Evolutionary conservation across 1,140 invertebrate genomes (phyloP).

Genomic region (Trissolcus basalis): DNA sequence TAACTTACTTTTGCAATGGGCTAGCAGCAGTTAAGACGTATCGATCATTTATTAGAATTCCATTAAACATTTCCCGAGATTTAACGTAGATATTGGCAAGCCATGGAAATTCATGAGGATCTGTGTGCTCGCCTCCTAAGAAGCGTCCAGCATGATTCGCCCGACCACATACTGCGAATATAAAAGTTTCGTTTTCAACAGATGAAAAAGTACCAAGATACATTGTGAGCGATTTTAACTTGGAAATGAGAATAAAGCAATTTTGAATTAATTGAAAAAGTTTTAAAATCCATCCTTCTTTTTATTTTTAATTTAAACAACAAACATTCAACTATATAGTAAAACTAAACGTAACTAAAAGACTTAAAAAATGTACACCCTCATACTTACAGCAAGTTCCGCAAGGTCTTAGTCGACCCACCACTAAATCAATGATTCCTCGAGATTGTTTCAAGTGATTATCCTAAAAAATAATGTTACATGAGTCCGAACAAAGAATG

Average conservation of each 20-base stretch:
- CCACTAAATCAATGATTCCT: slow-evolving; percentile 64
- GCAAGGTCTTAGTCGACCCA: slow-evolving; percentile 65
- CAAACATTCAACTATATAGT: too few relatives aligned
- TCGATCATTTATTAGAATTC: slow-evolving; percentile 77
- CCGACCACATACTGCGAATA: slow-evolving; percentile 66
- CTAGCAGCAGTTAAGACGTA: slow-evolving; percentile 78
- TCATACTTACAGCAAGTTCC: slow-evolving; percentile 68
- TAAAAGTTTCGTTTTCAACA: slow-evolving; percentile 34
- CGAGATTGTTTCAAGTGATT: slow-evolving; percentile 47
- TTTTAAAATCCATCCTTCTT: too few relatives aligned
- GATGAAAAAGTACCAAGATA: too few relatives aligned
- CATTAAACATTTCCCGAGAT: slow-evolving; percentile 64
- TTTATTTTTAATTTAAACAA: too few relatives aligned
- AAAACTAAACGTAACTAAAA: too few relatives aligned
- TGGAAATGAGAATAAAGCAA: too few relatives aligned
- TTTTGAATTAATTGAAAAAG: too few relatives aligned
- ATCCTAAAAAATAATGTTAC: slow-evolving; percentile 4
- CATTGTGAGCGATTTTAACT: too few relatives aligned
- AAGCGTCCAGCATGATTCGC: slow-evolving; percentile 69
- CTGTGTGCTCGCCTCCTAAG: slow-evolving; percentile 72
- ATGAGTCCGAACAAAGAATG: slow-evolving; percentile 16
- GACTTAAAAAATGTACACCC: not conserved
- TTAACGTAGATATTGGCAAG: slow-evolving; percentile 72
- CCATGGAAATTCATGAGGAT: slow-evolving; percentile 78
- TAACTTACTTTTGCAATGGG: slow-evolving; percentile 74